Conservation (phyloP, 1,140 invertebrate genomes). For the Hypsibius dujardini region DNA sequence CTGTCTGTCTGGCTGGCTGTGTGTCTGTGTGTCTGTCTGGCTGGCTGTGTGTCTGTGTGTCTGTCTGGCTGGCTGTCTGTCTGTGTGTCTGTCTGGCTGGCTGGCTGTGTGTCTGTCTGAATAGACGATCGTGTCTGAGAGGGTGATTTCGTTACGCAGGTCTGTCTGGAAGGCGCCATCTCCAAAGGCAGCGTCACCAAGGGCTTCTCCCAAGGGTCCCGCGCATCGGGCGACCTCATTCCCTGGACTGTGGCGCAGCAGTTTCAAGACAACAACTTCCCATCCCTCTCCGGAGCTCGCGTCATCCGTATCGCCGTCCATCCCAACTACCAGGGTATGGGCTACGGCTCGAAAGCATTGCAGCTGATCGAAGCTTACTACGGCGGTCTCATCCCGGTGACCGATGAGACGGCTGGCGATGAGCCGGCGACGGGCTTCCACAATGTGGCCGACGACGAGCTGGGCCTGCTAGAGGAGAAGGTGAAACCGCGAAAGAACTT, state of each 20-base stretch:
- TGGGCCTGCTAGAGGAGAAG: slow-evolving; percentile 25
- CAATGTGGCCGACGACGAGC: slow-evolving; percentile 23
- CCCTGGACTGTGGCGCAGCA: slow-evolving; percentile 96
- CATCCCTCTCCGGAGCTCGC: slow-evolving; percentile 66
- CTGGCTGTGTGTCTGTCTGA: too few species aligned
- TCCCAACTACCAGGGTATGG: slow-evolving; percentile 95
- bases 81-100: too few species aligned
- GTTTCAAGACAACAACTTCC: slow-evolving; percentile 82
- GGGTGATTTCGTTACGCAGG: slow-evolving; percentile 32
- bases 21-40: too few species aligned
- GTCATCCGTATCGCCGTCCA: slow-evolving; percentile 92
- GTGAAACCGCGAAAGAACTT: slow-evolving; percentile 35
- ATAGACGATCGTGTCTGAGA: too few species aligned
- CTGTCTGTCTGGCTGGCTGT: too few species aligned
- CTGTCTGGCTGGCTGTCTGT: too few species aligned
- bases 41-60: too few species aligned
- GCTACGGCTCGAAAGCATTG: slow-evolving; percentile 73
- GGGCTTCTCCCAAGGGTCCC: slow-evolving; percentile 59
- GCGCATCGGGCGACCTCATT: slow-evolving; percentile 85
- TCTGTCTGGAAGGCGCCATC: slow-evolving; percentile 87
- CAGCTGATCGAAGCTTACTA: slow-evolving; percentile 72
- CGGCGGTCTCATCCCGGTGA: slow-evolving; percentile 52
- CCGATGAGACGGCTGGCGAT: slow-evolving; percentile 40
- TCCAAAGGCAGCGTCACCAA: slow-evolving; percentile 58
- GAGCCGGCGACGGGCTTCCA: slow-evolving; percentile 27